Evolutionary conservation across 2,888 invertebrate species (phyloP), one percentile per base, ranked within the genome.

Genomic region (Spialia ferax): DNA sequence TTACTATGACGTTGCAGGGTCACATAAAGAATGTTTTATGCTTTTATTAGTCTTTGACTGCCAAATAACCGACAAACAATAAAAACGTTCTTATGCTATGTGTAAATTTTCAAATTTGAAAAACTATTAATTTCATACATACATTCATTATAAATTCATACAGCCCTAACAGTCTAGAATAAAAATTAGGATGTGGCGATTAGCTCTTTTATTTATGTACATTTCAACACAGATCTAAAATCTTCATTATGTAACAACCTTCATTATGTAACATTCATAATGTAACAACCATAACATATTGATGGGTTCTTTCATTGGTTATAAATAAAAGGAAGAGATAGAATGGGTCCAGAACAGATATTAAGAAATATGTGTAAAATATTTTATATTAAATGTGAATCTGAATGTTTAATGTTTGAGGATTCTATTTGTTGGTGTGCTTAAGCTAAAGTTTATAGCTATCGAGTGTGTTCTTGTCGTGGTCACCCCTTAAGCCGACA

Each of bases 291-390:
- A 26, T 26, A 6, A 26, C 26, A 26, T 26, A 26, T 26, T 22
- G 29, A 35, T 54, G n/a, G 52, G 13, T 26, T 6, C 26, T 6
- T 2, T 4, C 26, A 8, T 32, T 1, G 8, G 32, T 7, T 7
- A 42, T 23, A 35, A 54, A 23, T 29, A 26, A 18, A 57, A 5
- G 50, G 50, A 52, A 57, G 22, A 48, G 48, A 48, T 59, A 65
- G 57, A 35, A 65, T 57, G 57, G 65, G 65, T 65, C 65, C 65
- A 65, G 65, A 65, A 59, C 50, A 59, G 65, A 65, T 65, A 10
- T 45, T 45, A 18, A 18, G 18, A 13, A 45, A 65, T 57, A 42
- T 50, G 52, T 65, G 57, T 64, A 57, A 57, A 50, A 64, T 57
- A 64, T 45, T 15, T 32, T 55, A 63, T 63, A 55, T 55, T 52